These are phyloP conservation scores for Rhagoletis pomonella DNA, from an alignment of 1,140 invertebrate species.

Conservation along the genomic window DNA sequence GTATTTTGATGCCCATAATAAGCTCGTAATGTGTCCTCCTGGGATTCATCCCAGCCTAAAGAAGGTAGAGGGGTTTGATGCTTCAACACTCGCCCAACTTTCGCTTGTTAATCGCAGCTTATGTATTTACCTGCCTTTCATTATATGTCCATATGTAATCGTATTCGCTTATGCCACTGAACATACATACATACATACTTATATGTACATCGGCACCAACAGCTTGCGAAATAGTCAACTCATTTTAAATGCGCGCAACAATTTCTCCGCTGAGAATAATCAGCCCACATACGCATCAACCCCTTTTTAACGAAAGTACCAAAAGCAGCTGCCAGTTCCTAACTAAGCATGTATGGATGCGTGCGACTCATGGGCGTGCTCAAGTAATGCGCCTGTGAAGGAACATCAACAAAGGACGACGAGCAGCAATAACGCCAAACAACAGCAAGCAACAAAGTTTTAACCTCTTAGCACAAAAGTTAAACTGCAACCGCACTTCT, in stretches of 20 bases:
- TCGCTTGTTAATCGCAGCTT: slow-evolving; percentile 29
- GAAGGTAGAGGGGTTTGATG: not conserved
- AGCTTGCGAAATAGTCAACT: not conserved
- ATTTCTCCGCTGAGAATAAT: slow-evolving; percentile 44
- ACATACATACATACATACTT: not conserved
- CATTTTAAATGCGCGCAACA: slow-evolving; percentile 48
- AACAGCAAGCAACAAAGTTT: not conserved
- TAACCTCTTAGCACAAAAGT: slow-evolving; percentile 45
- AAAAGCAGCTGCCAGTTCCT: not conserved
- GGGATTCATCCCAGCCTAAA: slow-evolving; percentile 12
- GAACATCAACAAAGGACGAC: not conserved
- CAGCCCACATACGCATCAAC: not conserved
- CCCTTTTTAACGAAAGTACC: not conserved
- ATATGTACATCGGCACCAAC: not conserved
- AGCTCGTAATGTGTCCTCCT: slow-evolving; percentile 1
- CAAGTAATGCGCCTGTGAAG: not conserved
- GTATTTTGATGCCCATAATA: slow-evolving; percentile 15
- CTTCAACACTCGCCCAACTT: not conserved
- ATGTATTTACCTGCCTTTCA: slow-evolving; percentile 15
- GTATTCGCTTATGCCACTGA: not conserved
- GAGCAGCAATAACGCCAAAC: not conserved
- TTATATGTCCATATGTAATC: no score
- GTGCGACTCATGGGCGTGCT: slow-evolving; percentile 11
- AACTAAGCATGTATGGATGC: not conserved
- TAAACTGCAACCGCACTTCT: slow-evolving; percentile 37